Evolutionary conservation across 2,888 invertebrate species (phyloP), one percentile per base, ranked within the genome.

Genomic region (Julus scandinavius): DNA sequence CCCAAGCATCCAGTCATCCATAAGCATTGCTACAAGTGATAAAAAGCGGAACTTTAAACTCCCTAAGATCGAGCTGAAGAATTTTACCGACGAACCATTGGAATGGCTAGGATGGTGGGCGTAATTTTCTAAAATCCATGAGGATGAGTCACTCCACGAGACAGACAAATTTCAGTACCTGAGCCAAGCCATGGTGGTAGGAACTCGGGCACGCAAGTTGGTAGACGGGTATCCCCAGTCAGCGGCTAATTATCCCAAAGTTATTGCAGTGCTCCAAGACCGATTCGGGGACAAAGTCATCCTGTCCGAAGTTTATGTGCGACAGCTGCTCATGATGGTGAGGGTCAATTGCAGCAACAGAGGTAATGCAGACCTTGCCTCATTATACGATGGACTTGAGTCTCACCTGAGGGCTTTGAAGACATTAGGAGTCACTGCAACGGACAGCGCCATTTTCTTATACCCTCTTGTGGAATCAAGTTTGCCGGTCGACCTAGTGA

Each of bases 101-200:
- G 84, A 84, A n/a, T 88, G 88, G 88, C 88, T 49, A 2, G 20
- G 45, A 1, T 88, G 40, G 20, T 86, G 86, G 88, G 40, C 49
- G 6, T 87, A 88, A 54, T 88, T 88, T 20, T 40, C 40, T 40
- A 88, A 83, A 50, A 88, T 87, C 11, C 88, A 88, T 63, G 45
- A 54, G 20, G 88, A 88, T 50, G 45, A 58, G 80, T 17, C 54
- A 4, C 20, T 88, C 29, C 38, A 87, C 7, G 84, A 88, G 7
- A 83, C 50, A 29, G 88, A 87, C 87, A 88, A 88, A 41, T 88
- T 87, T 50, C 20, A 45, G 6, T 88, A 88, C 63, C 83, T 88
- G 41, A 7, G 87, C 4, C 88, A 87, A 87, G 20, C 20, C 6
- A 87, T 88, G 84, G 83, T 58, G 38, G 58, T 41, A 5, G 87